Evolutionary conservation across 1,140 invertebrate genomes (phyloP), one percentile per base, ranked within the genome.

Genomic region (Dryas iulia): DNA sequence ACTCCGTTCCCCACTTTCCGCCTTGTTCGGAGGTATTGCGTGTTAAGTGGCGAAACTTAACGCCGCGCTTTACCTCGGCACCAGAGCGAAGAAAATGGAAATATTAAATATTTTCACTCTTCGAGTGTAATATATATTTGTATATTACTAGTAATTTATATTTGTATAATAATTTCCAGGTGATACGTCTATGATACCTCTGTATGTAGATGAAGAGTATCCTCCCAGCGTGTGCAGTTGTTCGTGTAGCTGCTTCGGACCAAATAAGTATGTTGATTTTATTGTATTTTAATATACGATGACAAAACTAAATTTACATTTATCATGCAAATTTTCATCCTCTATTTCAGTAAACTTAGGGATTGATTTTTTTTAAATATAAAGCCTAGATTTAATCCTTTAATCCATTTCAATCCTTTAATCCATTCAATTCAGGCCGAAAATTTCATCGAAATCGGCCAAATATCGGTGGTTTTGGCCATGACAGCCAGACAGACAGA

Each of bases 161-260:
- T 33, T 11, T 33, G 23, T 24, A 10, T 47, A 14, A 33, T 24
- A 35, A 4, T 56, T 72, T 63, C 0, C 75, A 92, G 90, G 86
- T 39, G 89, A 89, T 56, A 79, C 87, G 11, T 84, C 85, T 1
- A 71, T 86, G 70, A 71, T 84, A 30, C 87, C 86, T 0, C 62
- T 91, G 60, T 91, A 90, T 52, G 58, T 86, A 7, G 89, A 92
- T 47, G 87, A 87, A 4, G 90, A 92, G 10, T 86, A 88, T 65
- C 72, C 89, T 0, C 85, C 86, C 4, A 92, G 91, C 30, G 87
- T 90, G 0, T 90, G 89, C 66, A 91, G 89, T 31, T 92, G 91
- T 76, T 84, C 90, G 11, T 92, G 91, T 71, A 92, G 84, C 70
- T 92, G 90, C 66, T 92, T 92, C 56, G 87, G 86, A 71, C 83